Percentiles rank a stretch among this genome's conserved stretches.
phyloP scores from a whole-genome alignment of 2,797 vertebrate genomes.

The Gephyroberyx darwinii region DNA sequence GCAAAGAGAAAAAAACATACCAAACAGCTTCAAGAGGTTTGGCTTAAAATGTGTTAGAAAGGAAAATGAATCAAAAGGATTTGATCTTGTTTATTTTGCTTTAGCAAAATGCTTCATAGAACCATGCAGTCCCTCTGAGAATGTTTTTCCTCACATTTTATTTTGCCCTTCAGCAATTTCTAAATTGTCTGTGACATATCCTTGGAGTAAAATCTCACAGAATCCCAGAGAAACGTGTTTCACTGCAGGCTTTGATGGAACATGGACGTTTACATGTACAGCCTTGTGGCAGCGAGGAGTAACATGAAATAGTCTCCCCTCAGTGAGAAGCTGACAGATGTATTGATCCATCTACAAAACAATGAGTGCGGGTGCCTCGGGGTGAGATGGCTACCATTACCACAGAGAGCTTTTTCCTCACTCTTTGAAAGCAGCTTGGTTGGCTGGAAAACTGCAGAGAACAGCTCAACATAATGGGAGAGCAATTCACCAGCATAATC shows the following conservation, averaged over 20 bases:
- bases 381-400: conserved; percentile 43
- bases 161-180: not conserved
- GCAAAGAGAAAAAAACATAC: not conserved
- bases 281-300: conserved; percentile 27
- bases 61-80: not conserved
- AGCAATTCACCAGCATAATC: conserved; percentile 6
- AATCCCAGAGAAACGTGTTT: conserved; percentile 28
- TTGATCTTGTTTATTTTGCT: not conserved
- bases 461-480: conserved; percentile 10
- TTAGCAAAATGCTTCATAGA: not conserved
- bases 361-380: conserved; percentile 41
- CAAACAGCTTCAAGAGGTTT: not conserved
- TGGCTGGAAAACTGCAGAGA: conserved; percentile 40
- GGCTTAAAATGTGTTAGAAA: not conserved
- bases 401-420: conserved; percentile 13
- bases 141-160: not conserved
- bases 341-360: conserved; percentile 69
- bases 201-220: not conserved
- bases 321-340: conserved; percentile 62
- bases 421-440: conserved; percentile 31
- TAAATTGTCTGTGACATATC: not conserved
- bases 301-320: conserved; percentile 57
- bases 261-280: conserved; percentile 28
- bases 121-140: not conserved
- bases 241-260: conserved; percentile 35